Evolutionary conservation across 1,140 invertebrate species (phyloP).

Genomic region (Eriocheir sinensis): DNA sequence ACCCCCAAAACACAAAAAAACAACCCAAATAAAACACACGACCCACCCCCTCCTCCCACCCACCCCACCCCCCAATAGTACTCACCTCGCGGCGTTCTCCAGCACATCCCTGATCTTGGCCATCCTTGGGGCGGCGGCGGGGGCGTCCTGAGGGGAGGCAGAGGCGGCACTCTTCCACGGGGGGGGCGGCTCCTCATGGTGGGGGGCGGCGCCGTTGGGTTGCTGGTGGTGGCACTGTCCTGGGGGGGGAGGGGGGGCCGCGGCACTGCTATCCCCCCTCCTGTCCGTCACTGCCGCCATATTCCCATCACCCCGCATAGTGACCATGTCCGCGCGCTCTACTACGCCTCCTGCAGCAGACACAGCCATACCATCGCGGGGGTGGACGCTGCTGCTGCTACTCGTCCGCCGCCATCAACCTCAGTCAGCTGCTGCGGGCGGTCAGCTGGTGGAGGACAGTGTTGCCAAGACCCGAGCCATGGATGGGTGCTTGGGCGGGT

Average conservation of each 20-base stretch:
- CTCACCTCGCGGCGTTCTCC: conserved; percentile 37
- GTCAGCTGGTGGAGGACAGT: no score
- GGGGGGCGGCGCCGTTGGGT: neutral
- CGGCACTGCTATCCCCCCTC: neutral
- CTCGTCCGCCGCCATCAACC: neutral
- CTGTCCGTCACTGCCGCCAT: neutral
- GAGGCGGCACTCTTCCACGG: conserved; percentile 38
- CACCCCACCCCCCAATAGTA: neutral
- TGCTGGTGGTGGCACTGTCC: conserved; percentile 16
- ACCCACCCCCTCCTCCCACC: neutral
- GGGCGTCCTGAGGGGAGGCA: no score
- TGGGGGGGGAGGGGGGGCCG: neutral
- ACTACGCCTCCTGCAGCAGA: neutral
- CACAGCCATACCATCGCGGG: conserved; percentile 57
- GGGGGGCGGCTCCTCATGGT: conserved; percentile 29
- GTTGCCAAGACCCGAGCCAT: no score
- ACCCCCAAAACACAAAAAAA: neutral
- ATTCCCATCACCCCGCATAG: conserved; percentile 42
- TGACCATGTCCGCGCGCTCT: conserved; percentile 3
- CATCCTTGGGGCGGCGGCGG: no score
- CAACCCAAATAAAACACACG: neutral
- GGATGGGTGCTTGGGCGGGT: no score
- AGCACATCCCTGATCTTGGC: conserved; percentile 41
- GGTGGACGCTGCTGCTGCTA: neutral
- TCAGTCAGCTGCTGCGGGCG: conserved; percentile 8